Evolutionary conservation across 2,797 vertebrate species (phyloP), one percentile per base, ranked within the genome.

Genomic region (Sardinella longiceps): DNA sequence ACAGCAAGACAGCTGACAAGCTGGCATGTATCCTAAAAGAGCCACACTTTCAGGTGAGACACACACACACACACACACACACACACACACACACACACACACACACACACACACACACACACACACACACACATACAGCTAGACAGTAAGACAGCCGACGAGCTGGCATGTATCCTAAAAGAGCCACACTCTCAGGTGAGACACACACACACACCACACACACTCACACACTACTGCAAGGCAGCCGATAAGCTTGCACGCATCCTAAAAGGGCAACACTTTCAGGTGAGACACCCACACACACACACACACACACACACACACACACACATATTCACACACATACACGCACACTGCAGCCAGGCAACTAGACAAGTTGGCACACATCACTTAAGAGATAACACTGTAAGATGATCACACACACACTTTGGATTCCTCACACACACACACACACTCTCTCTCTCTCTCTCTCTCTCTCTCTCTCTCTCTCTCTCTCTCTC

Each of bases 11-110:
- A 0, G 97, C 96, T 0, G 95, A 96, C 0, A 98, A 99, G 92
- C 94, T 98, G 82, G 91, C 94, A n/a, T 23, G 23, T 4, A 58
- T 58, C 56, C 23, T 56, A 18, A 56, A 56, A 0, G 18, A 56
- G 5, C 20, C 53, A 56, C 98, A 99, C 92, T 99, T 99, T 90
- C 97, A 98, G 97, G 98, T 98, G 25, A 60, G 9, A 37, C 28
- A 70, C 30, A 70, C 63, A 70, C 63, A 70, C 63, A 70, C 30
- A 70, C 28, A 70, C 63, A 70, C 63, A 70, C 63, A 70, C 63
- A 70, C 63, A 37, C 28, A 70, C 63, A 30, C 63, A 30, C 12
- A 70, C 6, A 74, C 25, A 46, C 39, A 33, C 33, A 33, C 14
- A 39, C 50, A 82, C 30, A n/a, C 4, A 15, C 15, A 63, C 28